Base-by-base conservation (phyloP, 1,140 invertebrate genomes). In the Zaprionus vittiger region DNA sequence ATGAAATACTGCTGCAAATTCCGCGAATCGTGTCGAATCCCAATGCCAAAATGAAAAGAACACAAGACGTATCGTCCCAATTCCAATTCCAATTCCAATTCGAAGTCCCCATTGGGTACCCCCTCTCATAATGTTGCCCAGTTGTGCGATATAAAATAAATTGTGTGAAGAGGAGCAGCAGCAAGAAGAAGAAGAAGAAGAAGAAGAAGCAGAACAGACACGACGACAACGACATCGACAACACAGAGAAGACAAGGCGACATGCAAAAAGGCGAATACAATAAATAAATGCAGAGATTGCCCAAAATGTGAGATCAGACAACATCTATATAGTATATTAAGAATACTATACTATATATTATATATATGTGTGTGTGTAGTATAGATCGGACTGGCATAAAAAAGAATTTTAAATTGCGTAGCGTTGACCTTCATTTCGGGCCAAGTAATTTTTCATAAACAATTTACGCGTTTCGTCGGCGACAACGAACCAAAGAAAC, bases 321-420 rank as follows among this genome's bases (percentile, higher is more conserved):
- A 62, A 44, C 28, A 44, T 34, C 31, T 34, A 3, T 17, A 41
- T n/a, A 15, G 26, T n/a, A 17, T 14, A 34, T 34, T 11, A 3
- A 34, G 31, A 34, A 34, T 34, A 34, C 9, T 34, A 34, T 34
- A 31, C 47, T 41, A 56, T 20, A 57, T 41, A 26, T n/a, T 26
- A 24, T 34, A 62, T 37, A 56, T 55, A 2, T 55, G 4, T 28
- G 7, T 17, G 4, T 73, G 63, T 60, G 66, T 71, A 62, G 26
- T 37, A 77, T 74, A 54, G 72, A 61, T 66, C 12, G 74, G 57
- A 55, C 24, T 63, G 68, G 71, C 75, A 90, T 85, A 81, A 89
- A 89, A 89, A 90, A 80, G 79, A 85, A 90, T 90, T 90, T 85
- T 89, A 90, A 89, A 89, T 89, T 90, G 85, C 85, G 84, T 87